These are phyloP conservation scores for Sebastiscus tertius DNA, from an alignment of 2,797 vertebrate genomes.

Conservation along the genomic window DNA sequence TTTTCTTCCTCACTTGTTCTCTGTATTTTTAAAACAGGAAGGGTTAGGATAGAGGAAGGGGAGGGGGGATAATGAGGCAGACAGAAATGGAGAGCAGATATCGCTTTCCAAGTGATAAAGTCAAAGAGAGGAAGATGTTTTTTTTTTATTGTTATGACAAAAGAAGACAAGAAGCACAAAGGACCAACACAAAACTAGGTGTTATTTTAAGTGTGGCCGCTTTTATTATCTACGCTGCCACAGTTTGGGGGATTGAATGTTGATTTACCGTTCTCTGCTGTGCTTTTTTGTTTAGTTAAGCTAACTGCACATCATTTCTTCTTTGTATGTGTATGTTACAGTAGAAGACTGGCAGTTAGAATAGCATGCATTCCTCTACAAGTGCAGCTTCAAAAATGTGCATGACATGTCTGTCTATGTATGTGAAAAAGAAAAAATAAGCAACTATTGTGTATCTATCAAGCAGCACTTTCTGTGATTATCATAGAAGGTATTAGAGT, in stretches of 20 bases:
- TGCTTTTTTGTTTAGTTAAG: conserved; percentile 32
- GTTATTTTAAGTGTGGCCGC: conserved; percentile 22
- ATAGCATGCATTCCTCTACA: background rate
- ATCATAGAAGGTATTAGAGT: no score
- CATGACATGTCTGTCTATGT: background rate
- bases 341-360: conserved; percentile 16
- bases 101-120: conserved; percentile 25
- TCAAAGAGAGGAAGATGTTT: conserved; percentile 27
- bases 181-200: background rate
- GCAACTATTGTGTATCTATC: no score
- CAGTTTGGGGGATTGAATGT: conserved; percentile 31
- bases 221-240: conserved; percentile 32
- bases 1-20: conserved; percentile 32
- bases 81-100: conserved; percentile 14
- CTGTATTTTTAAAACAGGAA: conserved; percentile 37
- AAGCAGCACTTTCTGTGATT: no score
- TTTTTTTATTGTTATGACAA: conserved; percentile 18
- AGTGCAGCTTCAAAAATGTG: background rate
- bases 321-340: conserved; percentile 16
- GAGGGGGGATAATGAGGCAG: conserved; percentile 42
- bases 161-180: conserved; percentile 29
- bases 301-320: conserved; percentile 11
- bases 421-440: no score
- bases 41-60: background rate
- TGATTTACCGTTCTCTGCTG: conserved; percentile 36